Percentiles rank a stretch among this genome's conserved stretches.
These are phyloP conservation scores for Prosopocoilus inquinatus DNA, from an alignment of 2,888 invertebrate species.

Conservation along the genomic window DNA sequence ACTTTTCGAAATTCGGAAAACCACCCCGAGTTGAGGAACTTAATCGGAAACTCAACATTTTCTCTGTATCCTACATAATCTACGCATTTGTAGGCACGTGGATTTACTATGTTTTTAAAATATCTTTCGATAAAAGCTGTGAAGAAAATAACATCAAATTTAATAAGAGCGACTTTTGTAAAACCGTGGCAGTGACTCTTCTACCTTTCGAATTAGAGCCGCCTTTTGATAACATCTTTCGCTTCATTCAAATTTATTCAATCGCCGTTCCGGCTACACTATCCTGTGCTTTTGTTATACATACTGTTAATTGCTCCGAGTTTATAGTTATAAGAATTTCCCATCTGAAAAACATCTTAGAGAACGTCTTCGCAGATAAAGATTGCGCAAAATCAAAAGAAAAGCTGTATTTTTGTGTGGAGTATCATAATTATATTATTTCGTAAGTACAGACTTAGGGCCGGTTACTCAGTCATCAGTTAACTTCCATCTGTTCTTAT, in stretches of 20 bases:
- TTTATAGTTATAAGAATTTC: conserved; percentile 5
- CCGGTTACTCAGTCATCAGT: too few relatives aligned
- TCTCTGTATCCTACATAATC: too few relatives aligned
- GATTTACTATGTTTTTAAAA: background rate
- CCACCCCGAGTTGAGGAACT: background rate
- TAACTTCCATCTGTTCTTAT: too few relatives aligned
- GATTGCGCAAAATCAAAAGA: background rate
- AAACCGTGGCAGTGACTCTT: background rate
- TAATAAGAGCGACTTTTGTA: conserved; percentile 2
- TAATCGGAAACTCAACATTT: too few relatives aligned
- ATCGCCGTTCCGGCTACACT: background rate
- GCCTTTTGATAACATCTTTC: background rate
- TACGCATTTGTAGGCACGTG: too few relatives aligned
- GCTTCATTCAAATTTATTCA: background rate
- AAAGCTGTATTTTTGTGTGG: background rate
- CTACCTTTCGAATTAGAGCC: background rate
- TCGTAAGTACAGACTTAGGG: conserved; percentile 2
- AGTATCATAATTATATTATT: conserved; percentile 6
- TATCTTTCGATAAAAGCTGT: background rate
- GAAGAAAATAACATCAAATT: background rate
- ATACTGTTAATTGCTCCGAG: background rate
- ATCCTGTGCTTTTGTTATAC: background rate
- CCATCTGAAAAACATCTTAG: conserved; percentile 1
- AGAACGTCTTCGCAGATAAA: background rate
- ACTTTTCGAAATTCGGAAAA: conserved; percentile 1